phyloP scores from a whole-genome alignment of 23 tunicate species.

The Halocynthia aurantium region DNA sequence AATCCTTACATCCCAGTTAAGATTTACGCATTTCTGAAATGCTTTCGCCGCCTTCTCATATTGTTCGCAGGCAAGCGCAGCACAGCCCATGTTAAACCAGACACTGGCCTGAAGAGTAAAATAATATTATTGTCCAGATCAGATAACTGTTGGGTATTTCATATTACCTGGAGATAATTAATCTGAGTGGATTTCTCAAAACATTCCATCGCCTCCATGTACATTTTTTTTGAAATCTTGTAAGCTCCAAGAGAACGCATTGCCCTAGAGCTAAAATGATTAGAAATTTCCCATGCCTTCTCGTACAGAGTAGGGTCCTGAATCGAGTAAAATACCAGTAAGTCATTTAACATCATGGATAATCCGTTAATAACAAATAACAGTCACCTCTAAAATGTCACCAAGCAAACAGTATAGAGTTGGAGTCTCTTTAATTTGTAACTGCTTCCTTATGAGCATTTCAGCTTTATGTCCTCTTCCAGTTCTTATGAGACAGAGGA shows the following conservation, averaged over 20 bases:
- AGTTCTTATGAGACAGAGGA: slow-evolving; percentile 54
- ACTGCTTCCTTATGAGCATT: slow-evolving; percentile 26
- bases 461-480: slow-evolving; percentile 48
- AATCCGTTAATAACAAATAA: neutral
- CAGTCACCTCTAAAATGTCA: slow-evolving; percentile 53
- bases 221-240: slow-evolving; percentile 46
- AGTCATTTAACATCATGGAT: too few species aligned
- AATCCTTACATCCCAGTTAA: slow-evolving; percentile 90
- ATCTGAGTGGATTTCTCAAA: slow-evolving; percentile 61
- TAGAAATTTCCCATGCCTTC: slow-evolving; percentile 82
- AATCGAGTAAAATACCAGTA: neutral
- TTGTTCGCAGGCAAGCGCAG: slow-evolving; percentile 33
- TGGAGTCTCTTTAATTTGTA: slow-evolving; percentile 47
- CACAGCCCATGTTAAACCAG: slow-evolving; percentile 91
- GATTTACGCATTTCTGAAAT: slow-evolving; percentile 75
- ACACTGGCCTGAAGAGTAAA: slow-evolving; percentile 46
- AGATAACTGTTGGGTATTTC: too few species aligned
- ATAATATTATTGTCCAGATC: too few species aligned
- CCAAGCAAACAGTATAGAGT: slow-evolving; percentile 73
- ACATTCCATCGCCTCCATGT: slow-evolving; percentile 63
- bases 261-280: slow-evolving; percentile 47
- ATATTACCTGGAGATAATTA: slow-evolving; percentile 34
- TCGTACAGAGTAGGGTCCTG: slow-evolving; percentile 68
- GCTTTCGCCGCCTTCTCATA: slow-evolving; percentile 72
- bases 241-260: slow-evolving; percentile 81